Evolutionary conservation across 2,888 invertebrate species (phyloP).

Genomic region (Galeopsomyia nigrocyanea): DNA sequence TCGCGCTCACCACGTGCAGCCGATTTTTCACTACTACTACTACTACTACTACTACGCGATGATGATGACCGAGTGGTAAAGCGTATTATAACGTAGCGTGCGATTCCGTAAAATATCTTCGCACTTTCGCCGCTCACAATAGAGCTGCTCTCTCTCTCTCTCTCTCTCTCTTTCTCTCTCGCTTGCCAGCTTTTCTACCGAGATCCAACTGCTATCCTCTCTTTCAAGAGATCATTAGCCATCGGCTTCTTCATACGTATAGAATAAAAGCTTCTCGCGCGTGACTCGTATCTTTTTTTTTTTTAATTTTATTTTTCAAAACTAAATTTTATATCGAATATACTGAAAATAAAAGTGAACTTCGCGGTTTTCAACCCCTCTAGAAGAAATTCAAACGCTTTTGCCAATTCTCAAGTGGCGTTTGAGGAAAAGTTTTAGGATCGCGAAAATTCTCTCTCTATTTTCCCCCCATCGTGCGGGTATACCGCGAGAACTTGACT

Average conservation of each 20-base stretch:
- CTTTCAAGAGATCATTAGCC: slow-evolving; percentile 31
- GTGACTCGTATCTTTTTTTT: slow-evolving; percentile 18
- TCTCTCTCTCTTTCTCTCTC: too few species aligned
- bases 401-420: slow-evolving; percentile 41
- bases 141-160: too few species aligned
- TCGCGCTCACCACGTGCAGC: too few species aligned
- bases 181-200: slow-evolving; percentile 15
- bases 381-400: slow-evolving; percentile 43
- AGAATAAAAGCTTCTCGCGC: slow-evolving; percentile 20
- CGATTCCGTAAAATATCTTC: slow-evolving; percentile 64
- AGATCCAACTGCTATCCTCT: neutral
- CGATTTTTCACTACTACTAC: too few species aligned
- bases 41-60: too few species aligned
- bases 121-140: slow-evolving; percentile 52
- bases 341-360: slow-evolving; percentile 9
- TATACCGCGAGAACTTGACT: slow-evolving; percentile 42
- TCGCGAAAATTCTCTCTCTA: slow-evolving; percentile 33
- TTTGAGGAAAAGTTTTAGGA: slow-evolving; percentile 43
- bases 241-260: slow-evolving; percentile 30
- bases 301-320: slow-evolving; percentile 19
- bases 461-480: too few species aligned
- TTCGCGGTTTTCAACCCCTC: slow-evolving; percentile 19
- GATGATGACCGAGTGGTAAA: too few species aligned
- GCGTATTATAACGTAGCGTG: slow-evolving; percentile 46
- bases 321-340: slow-evolving; percentile 31